Evolutionary conservation across 1,140 invertebrate species (phyloP).

Genomic region (Drosophila kikkawai): DNA sequence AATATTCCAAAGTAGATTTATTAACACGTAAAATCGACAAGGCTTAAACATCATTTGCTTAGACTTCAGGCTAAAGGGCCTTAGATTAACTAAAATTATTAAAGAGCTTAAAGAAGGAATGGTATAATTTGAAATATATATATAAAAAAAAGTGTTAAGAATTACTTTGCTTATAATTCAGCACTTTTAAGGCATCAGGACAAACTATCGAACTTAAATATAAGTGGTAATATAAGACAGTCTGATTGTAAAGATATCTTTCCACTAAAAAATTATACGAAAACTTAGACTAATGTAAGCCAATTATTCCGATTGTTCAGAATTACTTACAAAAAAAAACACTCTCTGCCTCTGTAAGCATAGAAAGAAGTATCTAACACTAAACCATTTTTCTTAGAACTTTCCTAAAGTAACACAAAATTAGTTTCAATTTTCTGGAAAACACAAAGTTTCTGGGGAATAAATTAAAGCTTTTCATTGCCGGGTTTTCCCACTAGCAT

Average conservation of each 20-base stretch:
- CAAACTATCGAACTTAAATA: too few relatives aligned
- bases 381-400: background rate
- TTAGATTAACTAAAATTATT: background rate
- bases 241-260: background rate
- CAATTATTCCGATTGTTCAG: background rate
- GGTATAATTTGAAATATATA: too few relatives aligned
- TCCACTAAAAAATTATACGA: background rate
- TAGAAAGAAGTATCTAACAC: background rate
- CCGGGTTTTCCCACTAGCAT: background rate
- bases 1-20: background rate
- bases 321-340: background rate
- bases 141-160: too few relatives aligned
- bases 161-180: too few relatives aligned
- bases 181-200: too few relatives aligned
- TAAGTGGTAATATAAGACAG: background rate
- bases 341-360: background rate
- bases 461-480: slow-evolving; percentile 1
- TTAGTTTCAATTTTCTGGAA: slow-evolving; percentile 1
- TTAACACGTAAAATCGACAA: background rate
- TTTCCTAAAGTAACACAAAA: background rate
- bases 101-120: background rate
- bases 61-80: background rate
- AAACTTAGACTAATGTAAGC: background rate
- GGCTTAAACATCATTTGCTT: background rate
- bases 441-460: slow-evolving; percentile 5